Conservation (phyloP, 2,888 invertebrate genomes). For the Caenorhabditis sp. region DNA sequence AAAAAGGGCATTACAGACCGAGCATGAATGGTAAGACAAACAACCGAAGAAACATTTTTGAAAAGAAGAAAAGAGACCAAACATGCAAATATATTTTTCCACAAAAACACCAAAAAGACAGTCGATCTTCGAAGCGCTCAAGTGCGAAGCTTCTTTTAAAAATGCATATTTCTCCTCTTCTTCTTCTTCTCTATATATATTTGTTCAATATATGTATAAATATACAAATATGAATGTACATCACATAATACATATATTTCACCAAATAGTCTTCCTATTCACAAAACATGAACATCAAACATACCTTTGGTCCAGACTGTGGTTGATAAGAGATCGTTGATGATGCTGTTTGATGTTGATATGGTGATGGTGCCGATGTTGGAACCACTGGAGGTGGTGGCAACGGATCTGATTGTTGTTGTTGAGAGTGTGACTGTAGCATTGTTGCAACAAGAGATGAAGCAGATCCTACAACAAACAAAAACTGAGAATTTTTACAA, state of each 20-base stretch:
- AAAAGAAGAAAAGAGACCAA: slow-evolving; percentile 21
- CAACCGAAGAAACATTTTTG: slow-evolving; percentile 15
- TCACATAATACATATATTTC: neutral
- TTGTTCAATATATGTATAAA: slow-evolving; percentile 5
- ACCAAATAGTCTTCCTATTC: neutral
- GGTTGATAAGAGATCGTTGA: slow-evolving; percentile 14
- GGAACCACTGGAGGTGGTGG: slow-evolving; percentile 31
- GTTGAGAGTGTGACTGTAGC: neutral
- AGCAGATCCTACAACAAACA: neutral
- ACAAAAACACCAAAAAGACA: no score
- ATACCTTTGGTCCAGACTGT: slow-evolving; percentile 36
- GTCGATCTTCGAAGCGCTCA: slow-evolving; percentile 10
- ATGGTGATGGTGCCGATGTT: slow-evolving; percentile 17
- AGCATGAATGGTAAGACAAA: neutral
- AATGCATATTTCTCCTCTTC: slow-evolving; percentile 11
- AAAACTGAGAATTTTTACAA: no score
- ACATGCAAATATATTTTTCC: slow-evolving; percentile 39
- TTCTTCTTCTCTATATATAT: slow-evolving; percentile 20
- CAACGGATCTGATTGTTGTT: neutral
- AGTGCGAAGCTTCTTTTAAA: slow-evolving; percentile 25
- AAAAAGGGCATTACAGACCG: no score
- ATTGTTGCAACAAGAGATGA: neutral
- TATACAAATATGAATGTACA: slow-evolving; percentile 8
- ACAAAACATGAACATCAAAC: neutral
- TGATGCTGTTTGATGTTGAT: slow-evolving; percentile 4